phyloP scores from a whole-genome alignment of 2,113 vertebrate genomes.

The Antigone vipio region DNA sequence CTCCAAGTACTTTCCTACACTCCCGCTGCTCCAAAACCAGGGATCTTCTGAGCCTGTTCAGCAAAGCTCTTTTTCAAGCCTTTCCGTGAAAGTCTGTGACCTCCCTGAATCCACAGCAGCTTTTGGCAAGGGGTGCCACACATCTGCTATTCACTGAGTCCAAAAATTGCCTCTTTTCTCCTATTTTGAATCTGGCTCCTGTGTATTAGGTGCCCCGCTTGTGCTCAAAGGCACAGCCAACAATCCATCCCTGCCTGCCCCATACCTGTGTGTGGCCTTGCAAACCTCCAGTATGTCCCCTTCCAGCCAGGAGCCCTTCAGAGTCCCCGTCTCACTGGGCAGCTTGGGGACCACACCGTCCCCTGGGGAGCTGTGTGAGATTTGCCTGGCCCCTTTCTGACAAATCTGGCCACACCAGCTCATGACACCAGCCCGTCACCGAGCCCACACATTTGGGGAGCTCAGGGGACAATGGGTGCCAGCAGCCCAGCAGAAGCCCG shows the following conservation, averaged over 20 bases:
- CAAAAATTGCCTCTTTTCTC: background rate
- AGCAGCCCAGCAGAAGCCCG: background rate
- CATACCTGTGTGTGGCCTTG: background rate
- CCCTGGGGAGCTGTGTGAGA: background rate
- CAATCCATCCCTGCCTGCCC: background rate
- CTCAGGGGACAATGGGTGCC: background rate
- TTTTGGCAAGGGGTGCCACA: background rate
- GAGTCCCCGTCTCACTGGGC: background rate
- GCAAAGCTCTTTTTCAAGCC: background rate
- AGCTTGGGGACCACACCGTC: rapidly evolving
- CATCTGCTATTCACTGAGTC: background rate
- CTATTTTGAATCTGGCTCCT: background rate
- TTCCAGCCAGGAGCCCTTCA: background rate
- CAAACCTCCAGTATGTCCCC: background rate
- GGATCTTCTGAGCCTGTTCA: background rate
- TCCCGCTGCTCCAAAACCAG: background rate
- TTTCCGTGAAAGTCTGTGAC: background rate
- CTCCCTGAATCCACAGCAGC: background rate
- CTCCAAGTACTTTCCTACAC: background rate
- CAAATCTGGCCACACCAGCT: background rate
- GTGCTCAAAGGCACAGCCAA: background rate
- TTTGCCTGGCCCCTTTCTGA: background rate
- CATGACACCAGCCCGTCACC: background rate
- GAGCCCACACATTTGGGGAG: background rate
- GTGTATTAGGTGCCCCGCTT: background rate